phyloP scores from a whole-genome alignment of 2,797 vertebrate species.

The Periophthalmus magnuspinnatus region DNA sequence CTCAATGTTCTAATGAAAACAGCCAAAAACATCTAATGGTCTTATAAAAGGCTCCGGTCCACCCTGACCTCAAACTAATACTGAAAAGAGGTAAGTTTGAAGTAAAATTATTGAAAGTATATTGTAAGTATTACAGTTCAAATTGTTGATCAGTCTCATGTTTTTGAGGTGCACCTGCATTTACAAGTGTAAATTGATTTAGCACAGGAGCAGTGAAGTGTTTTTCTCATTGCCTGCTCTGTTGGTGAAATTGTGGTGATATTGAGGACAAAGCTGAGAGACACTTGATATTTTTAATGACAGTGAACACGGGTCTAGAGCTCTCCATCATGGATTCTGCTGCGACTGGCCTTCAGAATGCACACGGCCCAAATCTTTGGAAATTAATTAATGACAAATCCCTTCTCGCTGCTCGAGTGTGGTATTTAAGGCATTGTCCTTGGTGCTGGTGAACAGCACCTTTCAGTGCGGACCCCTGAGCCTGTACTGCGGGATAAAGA shows the following conservation, averaged over 20 bases:
- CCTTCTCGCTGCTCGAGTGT: constrained; percentile 77
- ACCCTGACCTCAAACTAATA: background rate
- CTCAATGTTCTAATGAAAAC: too few relatives aligned
- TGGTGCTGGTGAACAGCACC: constrained; percentile 72
- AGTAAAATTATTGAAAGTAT: background rate
- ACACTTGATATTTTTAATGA: constrained; percentile 74
- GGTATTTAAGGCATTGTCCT: constrained; percentile 81
- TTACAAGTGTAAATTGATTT: constrained; percentile 15
- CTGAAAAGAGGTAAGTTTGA: background rate
- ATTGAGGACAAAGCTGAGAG: constrained; percentile 44
- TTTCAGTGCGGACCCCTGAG: constrained; percentile 70
- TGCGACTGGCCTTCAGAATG: constrained; percentile 65
- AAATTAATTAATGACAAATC: constrained; percentile 83
- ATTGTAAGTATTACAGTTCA: background rate
- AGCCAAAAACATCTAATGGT: too few relatives aligned
- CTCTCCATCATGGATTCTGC: constrained; percentile 56
- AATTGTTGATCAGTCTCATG: background rate
- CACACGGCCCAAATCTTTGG: constrained; percentile 69
- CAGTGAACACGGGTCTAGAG: constrained; percentile 72
- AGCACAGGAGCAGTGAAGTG: constrained; percentile 25
- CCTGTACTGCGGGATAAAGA: constrained; percentile 71
- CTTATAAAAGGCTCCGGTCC: too few relatives aligned
- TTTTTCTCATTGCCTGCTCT: constrained; percentile 43
- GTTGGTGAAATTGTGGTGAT: constrained; percentile 35
- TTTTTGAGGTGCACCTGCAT: background rate